phyloP scores from a whole-genome alignment of 1,140 invertebrate species.

The Sinella curviseta region DNA sequence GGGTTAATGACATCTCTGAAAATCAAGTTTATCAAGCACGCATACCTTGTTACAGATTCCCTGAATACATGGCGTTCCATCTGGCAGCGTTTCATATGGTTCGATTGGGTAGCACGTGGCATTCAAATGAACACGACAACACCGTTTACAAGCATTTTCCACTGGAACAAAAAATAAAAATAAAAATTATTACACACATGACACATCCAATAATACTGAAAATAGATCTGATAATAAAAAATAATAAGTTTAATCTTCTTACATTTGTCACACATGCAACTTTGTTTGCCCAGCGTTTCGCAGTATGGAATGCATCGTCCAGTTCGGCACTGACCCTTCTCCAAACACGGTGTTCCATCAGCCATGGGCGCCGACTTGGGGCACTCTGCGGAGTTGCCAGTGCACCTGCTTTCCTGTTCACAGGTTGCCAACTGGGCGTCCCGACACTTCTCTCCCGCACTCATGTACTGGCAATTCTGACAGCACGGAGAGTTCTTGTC shows the following conservation, averaged over 20 bases:
- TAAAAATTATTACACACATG: not conserved
- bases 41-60: slow-evolving; percentile 90
- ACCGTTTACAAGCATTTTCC: slow-evolving; percentile 81
- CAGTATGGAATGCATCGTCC: slow-evolving; percentile 90
- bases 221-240: slow-evolving; percentile 7
- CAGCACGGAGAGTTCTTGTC: slow-evolving; percentile 95
- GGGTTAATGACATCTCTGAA: not conserved
- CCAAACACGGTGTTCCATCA: slow-evolving; percentile 81
- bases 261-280: slow-evolving; percentile 93
- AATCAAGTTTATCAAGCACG: too few relatives aligned
- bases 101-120: slow-evolving; percentile 88
- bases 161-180: slow-evolving; percentile 59
- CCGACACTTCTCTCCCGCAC: slow-evolving; percentile 71
- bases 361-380: slow-evolving; percentile 81
- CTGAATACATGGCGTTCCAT: slow-evolving; percentile 93
- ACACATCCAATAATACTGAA: not conserved
- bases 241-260: slow-evolving; percentile 51
- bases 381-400: slow-evolving; percentile 65
- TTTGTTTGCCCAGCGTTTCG: slow-evolving; percentile 85
- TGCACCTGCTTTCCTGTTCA: slow-evolving; percentile 72
- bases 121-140: slow-evolving; percentile 85
- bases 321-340: slow-evolving; percentile 79
- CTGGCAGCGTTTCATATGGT: slow-evolving; percentile 80
- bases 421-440: slow-evolving; percentile 86
- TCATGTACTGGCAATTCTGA: slow-evolving; percentile 81